A percentile compares a stretch with the other conserved stretches of the same genome.
Evolutionary conservation across 2,888 invertebrate genomes (phyloP).

Genomic region (Diaperis boleti): DNA sequence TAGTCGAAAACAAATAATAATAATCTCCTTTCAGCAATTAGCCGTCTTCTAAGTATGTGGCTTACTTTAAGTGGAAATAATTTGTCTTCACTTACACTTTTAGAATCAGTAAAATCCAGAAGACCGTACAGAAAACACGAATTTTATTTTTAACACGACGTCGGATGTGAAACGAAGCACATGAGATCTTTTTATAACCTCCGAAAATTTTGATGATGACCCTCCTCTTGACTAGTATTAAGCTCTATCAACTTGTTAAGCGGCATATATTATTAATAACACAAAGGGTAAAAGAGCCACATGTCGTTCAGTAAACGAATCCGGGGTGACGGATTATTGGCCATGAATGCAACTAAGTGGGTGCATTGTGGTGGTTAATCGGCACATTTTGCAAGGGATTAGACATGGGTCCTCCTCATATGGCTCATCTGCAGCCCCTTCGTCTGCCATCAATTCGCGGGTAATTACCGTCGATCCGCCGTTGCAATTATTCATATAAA

Average conservation of each 20-base stretch:
- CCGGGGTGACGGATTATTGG: constrained; percentile 41
- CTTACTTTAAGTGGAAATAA: neutral
- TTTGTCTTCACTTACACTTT: constrained; percentile 4
- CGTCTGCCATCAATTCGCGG: constrained; percentile 51
- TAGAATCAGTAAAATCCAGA: neutral
- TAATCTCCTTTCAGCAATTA: constrained; percentile 25
- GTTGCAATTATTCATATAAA: constrained; percentile 61
- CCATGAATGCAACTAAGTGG: constrained; percentile 39
- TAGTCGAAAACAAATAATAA: no score
- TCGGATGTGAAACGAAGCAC: neutral
- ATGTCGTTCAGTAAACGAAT: constrained; percentile 38
- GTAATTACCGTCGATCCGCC: constrained; percentile 57
- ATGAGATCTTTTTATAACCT: neutral
- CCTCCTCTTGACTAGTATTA: constrained; percentile 20
- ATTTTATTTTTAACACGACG: neutral
- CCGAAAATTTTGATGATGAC: constrained; percentile 12
- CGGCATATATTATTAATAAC: constrained; percentile 39
- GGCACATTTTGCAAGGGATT: constrained; percentile 37
- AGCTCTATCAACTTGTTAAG: constrained; percentile 24
- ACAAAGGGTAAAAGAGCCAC: constrained; percentile 43
- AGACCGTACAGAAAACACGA: neutral
- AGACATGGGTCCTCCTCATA: constrained; percentile 32
- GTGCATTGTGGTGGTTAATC: constrained; percentile 42
- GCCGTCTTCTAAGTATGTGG: constrained; percentile 9
- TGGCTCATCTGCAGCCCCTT: constrained; percentile 22